Base-by-base conservation (phyloP, 1,140 invertebrate species). In the Drosophila prosaltans region DNA sequence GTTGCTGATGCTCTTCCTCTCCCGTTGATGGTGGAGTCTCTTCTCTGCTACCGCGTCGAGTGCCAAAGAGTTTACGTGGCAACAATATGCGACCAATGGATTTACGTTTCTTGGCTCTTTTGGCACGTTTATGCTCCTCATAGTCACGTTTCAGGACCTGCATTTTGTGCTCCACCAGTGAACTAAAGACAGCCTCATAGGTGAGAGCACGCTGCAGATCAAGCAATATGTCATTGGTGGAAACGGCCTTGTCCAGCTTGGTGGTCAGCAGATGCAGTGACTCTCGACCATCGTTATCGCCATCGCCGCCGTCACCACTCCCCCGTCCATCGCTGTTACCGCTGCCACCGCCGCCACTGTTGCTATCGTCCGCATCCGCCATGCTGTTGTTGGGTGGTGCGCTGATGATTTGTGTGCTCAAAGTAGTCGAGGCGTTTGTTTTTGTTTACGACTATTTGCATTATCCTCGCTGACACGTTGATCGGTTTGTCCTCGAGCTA, bases 201-300 rank as follows among this genome's bases (percentile, higher is more conserved):
- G 91, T 91, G 24, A 91, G 71, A 9, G 91, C 91, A 2, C 85
- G 72, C 55, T 82, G 80, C 55, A 91, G 72, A 39, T 92, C 84
- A 32, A 90, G 74, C 60, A 91, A 59, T 5, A 91, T 75, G 58
- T 92, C 92, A 39, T 91, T 92, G 21, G 92, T 92, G 65, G 90
- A 92, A 1, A 92, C 92, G 1, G 91, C 91, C 80, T 92, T 92
- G 67, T 92, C 92, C 30, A 86, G 66, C 57, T 92, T 91, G 51
- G 78, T 91, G 55, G 80, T 86, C 41, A 91, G 74, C 69, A 88
- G 61, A 54, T 78, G 69, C 71, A 86, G 55, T 10, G 82, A 81
- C 6, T 78, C 81, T 39, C 58, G 30, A 24, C 62, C 45, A 26
- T 36, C 32, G 32, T 24, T 51, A 8, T 21, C 45, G 24, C 45